Evolutionary conservation across 2,113 vertebrate species (phyloP).

Genomic region (Labeo rohita): DNA sequence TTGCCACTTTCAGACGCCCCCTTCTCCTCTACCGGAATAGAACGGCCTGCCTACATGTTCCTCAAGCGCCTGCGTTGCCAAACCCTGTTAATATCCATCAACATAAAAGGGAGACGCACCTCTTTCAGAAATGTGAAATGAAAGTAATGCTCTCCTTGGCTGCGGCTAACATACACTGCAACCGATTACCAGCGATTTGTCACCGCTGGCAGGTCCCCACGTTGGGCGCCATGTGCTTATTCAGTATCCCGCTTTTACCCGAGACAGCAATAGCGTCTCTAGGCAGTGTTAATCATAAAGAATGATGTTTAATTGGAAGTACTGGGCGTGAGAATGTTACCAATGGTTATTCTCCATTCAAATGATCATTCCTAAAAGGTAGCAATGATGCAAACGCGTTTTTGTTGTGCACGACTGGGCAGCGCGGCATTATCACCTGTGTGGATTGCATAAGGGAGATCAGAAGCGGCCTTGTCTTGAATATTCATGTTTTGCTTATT

Average conservation of each 20-base stretch:
- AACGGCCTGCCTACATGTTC: not conserved
- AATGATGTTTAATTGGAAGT: constrained; percentile 8
- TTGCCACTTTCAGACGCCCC: constrained; percentile 13
- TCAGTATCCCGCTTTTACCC: not conserved
- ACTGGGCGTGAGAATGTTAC: not conserved
- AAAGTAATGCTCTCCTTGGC: constrained; percentile 9
- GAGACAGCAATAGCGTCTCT: not conserved
- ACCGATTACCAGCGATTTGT: constrained; percentile 17
- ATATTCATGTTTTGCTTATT: constrained; percentile 53
- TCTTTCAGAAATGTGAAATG: constrained; percentile 8
- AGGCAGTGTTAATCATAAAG: not conserved
- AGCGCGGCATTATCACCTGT: constrained; percentile 28
- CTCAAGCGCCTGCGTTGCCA: not conserved
- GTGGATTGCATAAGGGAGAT: constrained; percentile 28
- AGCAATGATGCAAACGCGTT: not conserved
- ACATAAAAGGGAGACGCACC: constrained; percentile 4
- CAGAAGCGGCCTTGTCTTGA: constrained; percentile 24
- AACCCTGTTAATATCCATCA: constrained; percentile 4
- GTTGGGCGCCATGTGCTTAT: not conserved
- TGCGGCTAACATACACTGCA: not conserved
- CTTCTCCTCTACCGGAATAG: not conserved
- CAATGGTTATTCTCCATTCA: not conserved
- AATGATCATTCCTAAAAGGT: not conserved
- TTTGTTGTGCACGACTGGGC: constrained; percentile 13
- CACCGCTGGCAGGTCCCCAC: constrained; percentile 22